Evolutionary conservation across 2,113 vertebrate species (phyloP).

Genomic region (Astur gentilis): DNA sequence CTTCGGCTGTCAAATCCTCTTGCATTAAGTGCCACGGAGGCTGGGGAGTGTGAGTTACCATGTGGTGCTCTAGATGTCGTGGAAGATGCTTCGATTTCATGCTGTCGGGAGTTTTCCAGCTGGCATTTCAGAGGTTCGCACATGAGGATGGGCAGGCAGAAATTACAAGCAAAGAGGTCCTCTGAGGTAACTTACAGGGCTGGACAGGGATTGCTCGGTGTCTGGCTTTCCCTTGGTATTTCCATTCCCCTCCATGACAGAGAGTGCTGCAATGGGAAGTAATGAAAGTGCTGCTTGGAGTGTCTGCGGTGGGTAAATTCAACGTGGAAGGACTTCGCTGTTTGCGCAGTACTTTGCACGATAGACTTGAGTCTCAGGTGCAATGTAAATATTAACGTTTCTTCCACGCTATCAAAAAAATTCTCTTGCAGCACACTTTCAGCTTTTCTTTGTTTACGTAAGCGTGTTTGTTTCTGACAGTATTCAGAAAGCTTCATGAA

Average conservation of each 20-base stretch:
- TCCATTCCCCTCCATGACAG: fast-evolving
- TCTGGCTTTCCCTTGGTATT: background rate
- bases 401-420: background rate
- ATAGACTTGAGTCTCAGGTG: background rate
- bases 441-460: background rate
- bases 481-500: slow-evolving; percentile 35
- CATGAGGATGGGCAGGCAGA: background rate
- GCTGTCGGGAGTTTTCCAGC: background rate
- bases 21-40: background rate
- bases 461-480: slow-evolving; percentile 27
- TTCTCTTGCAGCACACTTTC: background rate
- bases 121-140: background rate
- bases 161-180: background rate
- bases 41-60: background rate
- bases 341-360: background rate
- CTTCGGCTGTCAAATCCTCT: background rate
- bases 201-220: background rate
- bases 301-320: background rate
- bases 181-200: fast-evolving
- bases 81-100: background rate
- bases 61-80: background rate
- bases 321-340: background rate
- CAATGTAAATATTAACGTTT: background rate
- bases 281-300: background rate
- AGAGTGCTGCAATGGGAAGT: fast-evolving